Conservation (phyloP, 2,113 vertebrate species). For the Oenanthe melanoleuca region DNA sequence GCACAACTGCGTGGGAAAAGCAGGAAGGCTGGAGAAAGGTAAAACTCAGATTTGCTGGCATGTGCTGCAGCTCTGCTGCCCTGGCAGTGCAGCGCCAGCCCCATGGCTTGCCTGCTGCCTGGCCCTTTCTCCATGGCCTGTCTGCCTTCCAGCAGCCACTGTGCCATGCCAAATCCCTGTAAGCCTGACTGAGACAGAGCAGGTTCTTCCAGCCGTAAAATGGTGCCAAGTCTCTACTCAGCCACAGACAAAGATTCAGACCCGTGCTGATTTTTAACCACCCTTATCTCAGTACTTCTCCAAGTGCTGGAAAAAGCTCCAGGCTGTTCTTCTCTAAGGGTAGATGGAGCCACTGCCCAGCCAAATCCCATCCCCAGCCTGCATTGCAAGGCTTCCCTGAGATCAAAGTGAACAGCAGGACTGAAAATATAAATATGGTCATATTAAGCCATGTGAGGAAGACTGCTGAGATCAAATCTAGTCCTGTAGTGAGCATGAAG, state of each 20-base stretch:
- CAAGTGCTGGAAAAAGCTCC: background rate
- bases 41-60: background rate
- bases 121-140: background rate
- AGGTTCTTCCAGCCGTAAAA: background rate
- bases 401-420: conserved; percentile 18
- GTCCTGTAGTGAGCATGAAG: accelerated
- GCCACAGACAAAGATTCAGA: background rate
- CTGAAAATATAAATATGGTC: conserved; percentile 4
- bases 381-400: background rate
- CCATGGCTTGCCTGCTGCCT: background rate
- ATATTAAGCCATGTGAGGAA: background rate
- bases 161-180: background rate
- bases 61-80: background rate
- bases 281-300: background rate
- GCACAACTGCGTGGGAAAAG: background rate
- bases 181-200: background rate
- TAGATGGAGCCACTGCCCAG: background rate
- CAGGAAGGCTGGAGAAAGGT: background rate
- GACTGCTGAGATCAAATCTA: background rate
- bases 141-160: background rate
- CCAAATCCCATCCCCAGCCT: background rate
- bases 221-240: background rate
- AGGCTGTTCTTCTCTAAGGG: background rate
- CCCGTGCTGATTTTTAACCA: background rate
- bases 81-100: background rate